Evolutionary conservation across 2,113 vertebrate species (phyloP).

Genomic region (Condylura cristata): DNA sequence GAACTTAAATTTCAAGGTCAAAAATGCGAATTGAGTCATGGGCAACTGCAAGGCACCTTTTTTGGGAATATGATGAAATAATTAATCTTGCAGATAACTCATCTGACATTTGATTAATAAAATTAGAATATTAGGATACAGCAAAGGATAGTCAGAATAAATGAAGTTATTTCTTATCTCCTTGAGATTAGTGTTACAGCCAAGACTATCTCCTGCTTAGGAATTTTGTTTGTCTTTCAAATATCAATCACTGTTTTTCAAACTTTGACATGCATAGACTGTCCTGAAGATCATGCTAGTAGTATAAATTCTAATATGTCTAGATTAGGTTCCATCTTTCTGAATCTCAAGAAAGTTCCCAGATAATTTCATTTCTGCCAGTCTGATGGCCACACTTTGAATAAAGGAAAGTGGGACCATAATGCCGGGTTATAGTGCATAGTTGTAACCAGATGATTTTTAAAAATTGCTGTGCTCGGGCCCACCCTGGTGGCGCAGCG

Average conservation of each 20-base stretch:
- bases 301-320: neutral
- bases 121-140: constrained; percentile 13
- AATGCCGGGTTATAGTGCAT: neutral
- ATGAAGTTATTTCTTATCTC: neutral
- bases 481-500: no score
- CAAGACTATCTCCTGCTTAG: neutral
- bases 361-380: neutral
- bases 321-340: neutral
- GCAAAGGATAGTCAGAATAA: neutral
- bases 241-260: neutral
- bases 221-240: neutral
- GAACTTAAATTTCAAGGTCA: constrained; percentile 65
- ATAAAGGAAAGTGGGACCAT: neutral
- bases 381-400: neutral
- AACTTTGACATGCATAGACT: neutral
- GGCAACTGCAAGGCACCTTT: constrained; percentile 36
- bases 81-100: constrained; percentile 45
- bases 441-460: neutral
- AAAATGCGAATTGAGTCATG: constrained; percentile 53
- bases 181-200: neutral
- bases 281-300: neutral
- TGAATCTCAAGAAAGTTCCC: neutral
- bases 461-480: neutral
- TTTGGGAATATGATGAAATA: constrained; percentile 52
- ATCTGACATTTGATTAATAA: constrained; percentile 44